Evolutionary conservation across 1,140 invertebrate genomes (phyloP).

Genomic region (Diachasmimorpha longicaudata): DNA sequence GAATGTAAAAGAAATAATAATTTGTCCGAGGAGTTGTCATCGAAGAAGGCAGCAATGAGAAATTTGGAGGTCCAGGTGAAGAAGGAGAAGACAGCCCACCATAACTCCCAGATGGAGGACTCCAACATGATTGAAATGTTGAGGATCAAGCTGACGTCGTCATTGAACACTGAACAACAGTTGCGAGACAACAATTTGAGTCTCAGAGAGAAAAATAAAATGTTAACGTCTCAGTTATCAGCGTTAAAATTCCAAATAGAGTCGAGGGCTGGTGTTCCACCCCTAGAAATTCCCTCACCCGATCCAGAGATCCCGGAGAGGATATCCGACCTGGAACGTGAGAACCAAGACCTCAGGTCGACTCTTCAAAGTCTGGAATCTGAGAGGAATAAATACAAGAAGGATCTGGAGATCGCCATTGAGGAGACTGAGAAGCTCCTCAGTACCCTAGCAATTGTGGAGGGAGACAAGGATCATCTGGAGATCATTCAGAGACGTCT

Average conservation of each 20-base stretch:
- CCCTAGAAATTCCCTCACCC: background rate
- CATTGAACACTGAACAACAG: conserved; percentile 42
- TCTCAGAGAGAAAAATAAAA: conserved; percentile 42
- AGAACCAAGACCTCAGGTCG: conserved; percentile 59
- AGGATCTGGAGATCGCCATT: conserved; percentile 67
- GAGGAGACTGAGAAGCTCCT: conserved; percentile 70
- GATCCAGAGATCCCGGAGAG: conserved; percentile 43
- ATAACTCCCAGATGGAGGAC: conserved; percentile 45
- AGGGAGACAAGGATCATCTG: conserved; percentile 63
- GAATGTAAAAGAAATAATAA: conserved; percentile 41
- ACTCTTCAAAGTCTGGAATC: conserved; percentile 60
- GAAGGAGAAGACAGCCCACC: conserved; percentile 41
- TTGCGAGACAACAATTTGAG: conserved; percentile 39
- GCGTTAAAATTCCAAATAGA: conserved; percentile 38
- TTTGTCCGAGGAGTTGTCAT: conserved; percentile 48
- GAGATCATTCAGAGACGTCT: conserved; percentile 61
- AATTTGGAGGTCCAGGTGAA: conserved; percentile 45
- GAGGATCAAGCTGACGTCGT: conserved; percentile 41
- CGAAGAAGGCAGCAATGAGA: conserved; percentile 44
- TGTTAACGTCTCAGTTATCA: conserved; percentile 42
- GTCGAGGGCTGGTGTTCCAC: conserved; percentile 28
- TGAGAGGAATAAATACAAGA: conserved; percentile 59
- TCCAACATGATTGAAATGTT: conserved; percentile 51
- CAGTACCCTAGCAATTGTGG: conserved; percentile 65
- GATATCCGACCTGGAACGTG: conserved; percentile 39